Evolutionary conservation across 2,797 vertebrate genomes (phyloP).

Genomic region (Melanotaenia parkinsoni): DNA sequence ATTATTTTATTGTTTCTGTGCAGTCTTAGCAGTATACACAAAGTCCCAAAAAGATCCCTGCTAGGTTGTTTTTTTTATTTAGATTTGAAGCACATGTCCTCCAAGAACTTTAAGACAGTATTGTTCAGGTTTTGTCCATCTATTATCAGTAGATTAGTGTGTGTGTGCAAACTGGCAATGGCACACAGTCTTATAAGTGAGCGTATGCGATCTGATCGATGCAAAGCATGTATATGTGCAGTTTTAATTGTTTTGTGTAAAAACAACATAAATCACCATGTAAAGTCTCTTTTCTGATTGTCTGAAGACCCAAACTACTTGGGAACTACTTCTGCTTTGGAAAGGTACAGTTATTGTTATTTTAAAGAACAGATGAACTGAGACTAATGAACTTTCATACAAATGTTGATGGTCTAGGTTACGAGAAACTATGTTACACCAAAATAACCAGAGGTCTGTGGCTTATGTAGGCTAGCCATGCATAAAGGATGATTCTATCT

Average conservation of each 20-base stretch:
- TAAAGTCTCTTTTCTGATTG: background rate
- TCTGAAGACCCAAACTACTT: background rate
- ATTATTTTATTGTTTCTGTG: background rate
- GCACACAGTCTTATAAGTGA: background rate
- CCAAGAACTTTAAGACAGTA: background rate
- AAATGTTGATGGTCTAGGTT: background rate
- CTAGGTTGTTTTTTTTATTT: background rate
- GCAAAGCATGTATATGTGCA: background rate
- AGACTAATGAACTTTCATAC: background rate
- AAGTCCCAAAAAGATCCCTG: background rate
- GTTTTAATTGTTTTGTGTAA: conserved; percentile 18
- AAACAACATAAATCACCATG: background rate
- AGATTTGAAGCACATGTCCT: too few relatives aligned
- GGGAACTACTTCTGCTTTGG: background rate
- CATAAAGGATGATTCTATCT: background rate
- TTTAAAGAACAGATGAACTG: background rate
- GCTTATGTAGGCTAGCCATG: conserved; percentile 16
- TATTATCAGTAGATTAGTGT: too few relatives aligned
- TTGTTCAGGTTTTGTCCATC: background rate
- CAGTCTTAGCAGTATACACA: background rate
- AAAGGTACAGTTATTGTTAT: background rate
- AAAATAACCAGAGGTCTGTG: background rate
- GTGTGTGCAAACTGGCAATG: too few relatives aligned
- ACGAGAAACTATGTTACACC: background rate
- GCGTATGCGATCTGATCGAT: background rate